Evolutionary conservation across 2,888 invertebrate species (phyloP).

Genomic region (Nomada fabriciana): DNA sequence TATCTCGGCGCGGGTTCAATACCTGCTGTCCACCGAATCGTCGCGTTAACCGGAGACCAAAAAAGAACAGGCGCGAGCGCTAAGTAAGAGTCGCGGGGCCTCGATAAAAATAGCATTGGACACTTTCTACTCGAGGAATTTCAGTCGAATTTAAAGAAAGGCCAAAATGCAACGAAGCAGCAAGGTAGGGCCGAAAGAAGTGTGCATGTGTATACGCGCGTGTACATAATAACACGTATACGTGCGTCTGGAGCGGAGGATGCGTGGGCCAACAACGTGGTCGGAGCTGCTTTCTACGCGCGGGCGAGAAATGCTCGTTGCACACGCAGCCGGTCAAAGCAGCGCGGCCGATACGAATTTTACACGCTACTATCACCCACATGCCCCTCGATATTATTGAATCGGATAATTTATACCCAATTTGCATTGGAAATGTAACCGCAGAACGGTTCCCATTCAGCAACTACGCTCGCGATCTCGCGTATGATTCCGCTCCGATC

Average conservation of each 20-base stretch:
- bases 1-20: too few species aligned
- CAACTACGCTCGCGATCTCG: slow-evolving; percentile 5
- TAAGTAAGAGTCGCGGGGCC: slow-evolving; percentile 16
- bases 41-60: neutral
- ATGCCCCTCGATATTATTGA: slow-evolving; percentile 46
- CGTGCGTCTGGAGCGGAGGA: slow-evolving; percentile 4
- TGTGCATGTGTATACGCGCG: neutral
- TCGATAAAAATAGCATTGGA: slow-evolving; percentile 7
- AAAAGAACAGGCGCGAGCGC: neutral
- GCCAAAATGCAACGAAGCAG: slow-evolving; percentile 37
- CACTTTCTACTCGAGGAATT: slow-evolving; percentile 40
- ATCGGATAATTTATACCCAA: slow-evolving; percentile 48
- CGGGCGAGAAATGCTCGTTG: slow-evolving; percentile 77
- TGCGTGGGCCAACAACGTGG: slow-evolving; percentile 80
- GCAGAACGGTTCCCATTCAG: too few species aligned
- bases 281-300: slow-evolving; percentile 80
- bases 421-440: slow-evolving; percentile 16
- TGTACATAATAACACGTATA: too few species aligned
- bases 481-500: neutral
- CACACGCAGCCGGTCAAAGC: slow-evolving; percentile 35
- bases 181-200: slow-evolving; percentile 51
- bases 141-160: slow-evolving; percentile 37
- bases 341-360: slow-evolving; percentile 52
- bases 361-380: slow-evolving; percentile 59
- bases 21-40: neutral